These are phyloP conservation scores for Aselliscus stoliczkanus DNA, from an alignment of 2,797 vertebrate species.

Conservation along the genomic window DNA sequence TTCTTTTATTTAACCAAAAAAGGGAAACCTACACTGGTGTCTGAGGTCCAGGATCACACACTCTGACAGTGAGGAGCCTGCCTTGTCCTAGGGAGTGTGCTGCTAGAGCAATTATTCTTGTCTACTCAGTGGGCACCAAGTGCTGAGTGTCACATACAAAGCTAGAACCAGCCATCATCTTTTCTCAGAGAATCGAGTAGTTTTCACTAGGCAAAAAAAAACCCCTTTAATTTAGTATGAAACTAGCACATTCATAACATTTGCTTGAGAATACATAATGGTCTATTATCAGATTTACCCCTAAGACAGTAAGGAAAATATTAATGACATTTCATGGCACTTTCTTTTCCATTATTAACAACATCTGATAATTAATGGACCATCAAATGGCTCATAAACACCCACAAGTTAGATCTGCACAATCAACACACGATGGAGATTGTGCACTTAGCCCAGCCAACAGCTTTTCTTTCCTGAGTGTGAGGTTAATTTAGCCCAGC, in stretches of 20 bases:
- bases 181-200: not conserved
- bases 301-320: not conserved
- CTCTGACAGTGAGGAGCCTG: not conserved
- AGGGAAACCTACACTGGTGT: not conserved
- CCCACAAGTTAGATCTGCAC: not conserved
- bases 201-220: not conserved
- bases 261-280: not conserved
- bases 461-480: not conserved
- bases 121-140: not conserved
- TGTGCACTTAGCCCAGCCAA: not conserved
- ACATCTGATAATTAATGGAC: not conserved
- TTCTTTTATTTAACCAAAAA: not conserved
- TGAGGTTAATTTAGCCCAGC: not conserved
- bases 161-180: not conserved
- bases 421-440: not conserved
- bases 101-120: not conserved
- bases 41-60: not conserved
- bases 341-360: not conserved
- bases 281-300: not conserved
- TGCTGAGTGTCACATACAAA: not conserved
- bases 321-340: not conserved
- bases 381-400: not conserved
- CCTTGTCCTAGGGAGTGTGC: slow-evolving; percentile 55
- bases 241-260: not conserved
- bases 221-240: not conserved